Base-by-base conservation (phyloP, 1,140 invertebrate genomes). In the Pentalonia nigronervosa region DNA sequence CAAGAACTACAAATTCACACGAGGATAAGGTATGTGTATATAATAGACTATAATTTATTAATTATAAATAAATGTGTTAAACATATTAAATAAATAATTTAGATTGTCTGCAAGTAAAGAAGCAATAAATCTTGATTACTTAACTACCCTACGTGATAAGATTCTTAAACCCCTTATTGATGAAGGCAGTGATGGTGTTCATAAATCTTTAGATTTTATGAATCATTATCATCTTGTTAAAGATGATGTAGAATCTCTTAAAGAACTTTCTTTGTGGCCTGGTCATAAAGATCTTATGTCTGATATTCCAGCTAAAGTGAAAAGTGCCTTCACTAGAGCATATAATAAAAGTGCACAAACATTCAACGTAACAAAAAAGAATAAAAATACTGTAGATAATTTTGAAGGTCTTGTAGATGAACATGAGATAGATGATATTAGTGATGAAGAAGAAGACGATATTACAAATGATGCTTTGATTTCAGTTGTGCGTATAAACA, bases 201-300 rank as follows among this genome's bases (percentile, higher is more conserved):
- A 96, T 1, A 95, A 96, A 93, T 96, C 99, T 0, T 95, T 99
- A n/a, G 95, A 96, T 23, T 95, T 97, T 9, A 97, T 99, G 96
- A 97, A 97, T 94, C 95, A 96, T 23, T 99, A 99, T 95, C 97
- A 97, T 95, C 96, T 99, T 76, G 95, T 98, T 47, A 97, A 98
- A 94, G 99, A 99, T 94, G 99, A 99, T 95, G 96, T 99, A 94
- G 98, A 99, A 94, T 97, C 97, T 30, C 95, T 99, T 21, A 95
- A 97, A 23, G 98, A 99, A 95, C 94, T 99, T 30, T 97, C 97
- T 2, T 94, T 96, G n/a, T 99, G 98, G 98, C 97, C 98, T 0
- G 96, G 97, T 93, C 96, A 97, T 94, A 96, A 96, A 94, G 97
- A 99, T 95, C 97, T 97, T 1, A 96, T 98, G 95, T 96, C 97